Conservation (phyloP, 2,797 vertebrate species). For the Cynopterus sphinx region DNA sequence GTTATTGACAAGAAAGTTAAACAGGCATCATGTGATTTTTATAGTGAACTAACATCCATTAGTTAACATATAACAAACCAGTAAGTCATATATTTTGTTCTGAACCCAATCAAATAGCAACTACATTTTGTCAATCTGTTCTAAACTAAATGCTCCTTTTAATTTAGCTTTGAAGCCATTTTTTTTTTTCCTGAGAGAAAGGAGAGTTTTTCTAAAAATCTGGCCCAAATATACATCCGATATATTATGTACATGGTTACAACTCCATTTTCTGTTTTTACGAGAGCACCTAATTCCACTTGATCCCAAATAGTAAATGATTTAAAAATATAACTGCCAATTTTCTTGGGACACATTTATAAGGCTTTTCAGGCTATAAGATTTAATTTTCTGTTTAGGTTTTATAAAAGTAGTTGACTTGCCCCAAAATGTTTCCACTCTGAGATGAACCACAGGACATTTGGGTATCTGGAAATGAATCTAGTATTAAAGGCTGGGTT, state of each 20-base stretch:
- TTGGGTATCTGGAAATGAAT: not conserved
- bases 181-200: not conserved
- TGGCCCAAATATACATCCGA: not conserved
- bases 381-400: not conserved
- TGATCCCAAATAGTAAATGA: not conserved
- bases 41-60: not conserved
- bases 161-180: not conserved
- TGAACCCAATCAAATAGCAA: not conserved
- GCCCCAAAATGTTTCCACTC: not conserved
- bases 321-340: not conserved
- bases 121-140: not conserved
- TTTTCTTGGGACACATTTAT: not conserved
- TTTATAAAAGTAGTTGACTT: conserved; percentile 17
- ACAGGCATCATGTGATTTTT: not conserved
- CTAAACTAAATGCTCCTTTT: not conserved
- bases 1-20: not conserved
- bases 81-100: not conserved
- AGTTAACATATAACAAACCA: not conserved
- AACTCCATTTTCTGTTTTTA: not conserved
- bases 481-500: not conserved
- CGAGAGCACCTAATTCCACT: not conserved
- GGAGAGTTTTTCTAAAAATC: not conserved
- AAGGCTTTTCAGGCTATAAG: not conserved
- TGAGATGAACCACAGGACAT: not conserved
- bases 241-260: not conserved